Evolutionary conservation across 1,140 invertebrate species (phyloP).

Genomic region (Camponotus pennsylvanicus): DNA sequence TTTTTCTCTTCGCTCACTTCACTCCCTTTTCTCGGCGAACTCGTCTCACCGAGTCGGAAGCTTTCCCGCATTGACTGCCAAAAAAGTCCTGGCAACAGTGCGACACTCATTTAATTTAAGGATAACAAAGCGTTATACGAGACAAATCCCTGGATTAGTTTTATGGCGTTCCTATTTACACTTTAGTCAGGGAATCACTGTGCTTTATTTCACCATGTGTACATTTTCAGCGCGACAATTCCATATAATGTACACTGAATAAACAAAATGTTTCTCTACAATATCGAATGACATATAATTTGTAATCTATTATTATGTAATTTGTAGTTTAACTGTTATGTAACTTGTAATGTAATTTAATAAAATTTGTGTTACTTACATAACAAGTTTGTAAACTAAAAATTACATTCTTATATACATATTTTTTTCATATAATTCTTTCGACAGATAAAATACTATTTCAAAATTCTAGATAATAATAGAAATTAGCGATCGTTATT

Average conservation of each 20-base stretch:
- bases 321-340: neutral
- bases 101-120: constrained; percentile 70
- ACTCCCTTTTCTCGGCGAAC: constrained; percentile 51
- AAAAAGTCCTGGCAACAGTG: constrained; percentile 70
- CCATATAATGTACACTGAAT: constrained; percentile 2
- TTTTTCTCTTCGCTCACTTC: constrained; percentile 43
- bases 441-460: neutral
- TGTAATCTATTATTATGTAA: too few relatives aligned
- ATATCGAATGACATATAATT: neutral
- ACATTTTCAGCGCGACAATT: neutral
- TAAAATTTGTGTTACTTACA: neutral
- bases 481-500: neutral
- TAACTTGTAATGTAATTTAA: neutral
- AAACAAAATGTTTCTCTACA: neutral
- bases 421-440: neutral
- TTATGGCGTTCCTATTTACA: constrained; percentile 47
- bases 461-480: neutral
- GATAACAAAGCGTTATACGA: constrained; percentile 56
- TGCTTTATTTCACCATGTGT: constrained; percentile 9
- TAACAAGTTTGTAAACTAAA: neutral
- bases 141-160: constrained; percentile 42
- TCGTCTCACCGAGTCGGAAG: constrained; percentile 56
- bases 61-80: constrained; percentile 69
- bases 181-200: constrained; percentile 53
- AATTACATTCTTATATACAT: neutral